Evolutionary conservation across 2,113 vertebrate genomes (phyloP).

Genomic region (Elaphurus davidianus): DNA sequence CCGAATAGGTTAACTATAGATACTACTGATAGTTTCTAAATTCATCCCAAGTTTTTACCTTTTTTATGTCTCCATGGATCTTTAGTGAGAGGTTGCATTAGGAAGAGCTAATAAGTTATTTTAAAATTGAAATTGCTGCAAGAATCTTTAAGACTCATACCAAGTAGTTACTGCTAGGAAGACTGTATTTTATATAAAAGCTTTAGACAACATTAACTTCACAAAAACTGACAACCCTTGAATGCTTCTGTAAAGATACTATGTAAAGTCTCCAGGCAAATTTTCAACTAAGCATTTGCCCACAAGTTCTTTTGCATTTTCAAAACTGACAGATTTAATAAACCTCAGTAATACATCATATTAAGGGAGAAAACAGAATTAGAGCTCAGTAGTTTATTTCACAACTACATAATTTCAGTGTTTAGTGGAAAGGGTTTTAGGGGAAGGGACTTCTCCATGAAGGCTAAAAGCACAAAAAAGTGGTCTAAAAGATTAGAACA

Average conservation of each 20-base stretch:
- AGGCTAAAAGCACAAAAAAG: neutral
- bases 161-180: neutral
- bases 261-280: neutral
- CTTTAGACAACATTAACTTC: neutral
- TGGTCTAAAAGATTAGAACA: neutral
- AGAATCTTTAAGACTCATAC: neutral
- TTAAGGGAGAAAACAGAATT: conserved; percentile 1
- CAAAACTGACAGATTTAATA: conserved; percentile 18
- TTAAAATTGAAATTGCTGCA: neutral
- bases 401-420: neutral
- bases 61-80: neutral
- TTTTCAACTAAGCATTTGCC: neutral
- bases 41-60: neutral
- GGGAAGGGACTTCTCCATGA: neutral
- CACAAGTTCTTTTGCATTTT: conserved; percentile 1
- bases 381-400: neutral
- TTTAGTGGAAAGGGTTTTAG: neutral
- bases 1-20: neutral
- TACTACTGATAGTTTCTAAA: neutral
- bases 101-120: neutral
- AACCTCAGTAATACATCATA: neutral
- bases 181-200: neutral
- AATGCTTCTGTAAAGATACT: neutral
- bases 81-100: neutral
- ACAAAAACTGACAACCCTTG: neutral